These are phyloP conservation scores for Amblyjoppa fuscipennis DNA, from an alignment of 2,888 invertebrate species.

Conservation along the genomic window DNA sequence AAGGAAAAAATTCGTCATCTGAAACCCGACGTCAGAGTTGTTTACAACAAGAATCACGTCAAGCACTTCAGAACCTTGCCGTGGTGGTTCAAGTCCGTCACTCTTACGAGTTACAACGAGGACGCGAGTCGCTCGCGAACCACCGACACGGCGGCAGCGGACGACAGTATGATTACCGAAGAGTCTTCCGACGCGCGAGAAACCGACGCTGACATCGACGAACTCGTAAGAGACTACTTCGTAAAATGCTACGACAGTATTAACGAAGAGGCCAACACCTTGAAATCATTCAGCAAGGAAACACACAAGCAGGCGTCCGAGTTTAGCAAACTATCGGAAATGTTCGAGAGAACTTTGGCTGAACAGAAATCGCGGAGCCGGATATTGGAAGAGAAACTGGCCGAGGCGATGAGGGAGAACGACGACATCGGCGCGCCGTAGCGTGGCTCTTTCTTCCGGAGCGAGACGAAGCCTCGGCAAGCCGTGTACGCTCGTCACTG, in stretches of 20 bases:
- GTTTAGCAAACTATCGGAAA: constrained; percentile 77
- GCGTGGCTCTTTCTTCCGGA: neutral
- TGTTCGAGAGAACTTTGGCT: constrained; percentile 86
- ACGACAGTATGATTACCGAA: constrained; percentile 7
- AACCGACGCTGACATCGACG: constrained; percentile 22
- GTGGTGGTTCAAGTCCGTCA: constrained; percentile 87
- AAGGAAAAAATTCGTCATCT: constrained; percentile 77
- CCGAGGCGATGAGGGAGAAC: constrained; percentile 83
- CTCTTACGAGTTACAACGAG: constrained; percentile 73
- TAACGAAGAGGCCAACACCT: constrained; percentile 9
- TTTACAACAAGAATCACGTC: constrained; percentile 87
- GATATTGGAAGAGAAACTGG: constrained; percentile 86
- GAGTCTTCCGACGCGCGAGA: constrained; percentile 28
- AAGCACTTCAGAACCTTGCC: constrained; percentile 86
- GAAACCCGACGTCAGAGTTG: constrained; percentile 82
- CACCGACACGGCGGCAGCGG: neutral
- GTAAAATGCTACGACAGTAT: constrained; percentile 51
- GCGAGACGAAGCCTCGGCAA: neutral
- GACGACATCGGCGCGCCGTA: constrained; percentile 41
- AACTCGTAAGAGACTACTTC: constrained; percentile 7
- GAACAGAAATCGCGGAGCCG: constrained; percentile 85
- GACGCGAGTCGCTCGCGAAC: neutral
- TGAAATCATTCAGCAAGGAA: neutral
- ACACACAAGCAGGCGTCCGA: constrained; percentile 46
- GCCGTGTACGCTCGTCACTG: neutral